phyloP scores from a whole-genome alignment of 2,797 vertebrate species.

The Poeciliopsis turneri region DNA sequence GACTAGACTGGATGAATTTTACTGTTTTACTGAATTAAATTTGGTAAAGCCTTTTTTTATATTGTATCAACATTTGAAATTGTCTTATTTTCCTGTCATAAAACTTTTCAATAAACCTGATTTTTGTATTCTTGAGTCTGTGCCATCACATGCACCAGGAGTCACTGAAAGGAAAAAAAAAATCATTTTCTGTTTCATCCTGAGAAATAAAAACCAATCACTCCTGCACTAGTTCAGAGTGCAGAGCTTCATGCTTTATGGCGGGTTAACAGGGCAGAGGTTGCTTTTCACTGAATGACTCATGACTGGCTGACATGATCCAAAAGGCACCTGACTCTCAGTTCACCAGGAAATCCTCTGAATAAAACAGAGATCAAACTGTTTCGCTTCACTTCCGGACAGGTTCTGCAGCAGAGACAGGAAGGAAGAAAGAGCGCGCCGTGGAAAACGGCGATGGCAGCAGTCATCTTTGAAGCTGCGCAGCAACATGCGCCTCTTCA shows the following conservation, averaged over 20 bases:
- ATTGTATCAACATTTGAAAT: background rate
- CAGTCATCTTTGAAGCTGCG: background rate
- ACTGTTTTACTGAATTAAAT: background rate
- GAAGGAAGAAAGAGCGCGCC: background rate
- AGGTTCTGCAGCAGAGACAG: background rate
- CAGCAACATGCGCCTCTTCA: background rate
- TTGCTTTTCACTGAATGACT: slow-evolving; percentile 1
- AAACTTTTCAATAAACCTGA: background rate
- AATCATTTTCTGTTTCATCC: background rate
- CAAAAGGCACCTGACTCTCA: background rate
- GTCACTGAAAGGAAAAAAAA: background rate
- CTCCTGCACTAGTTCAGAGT: background rate
- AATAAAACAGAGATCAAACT: background rate
- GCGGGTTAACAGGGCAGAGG: background rate
- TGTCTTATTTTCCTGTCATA: background rate
- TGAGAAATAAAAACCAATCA: background rate
- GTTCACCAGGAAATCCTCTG: slow-evolving; percentile 4
- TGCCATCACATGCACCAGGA: background rate
- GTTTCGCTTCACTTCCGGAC: background rate
- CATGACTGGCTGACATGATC: background rate
- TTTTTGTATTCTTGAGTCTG: background rate
- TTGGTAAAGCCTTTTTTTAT: background rate
- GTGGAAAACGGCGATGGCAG: background rate
- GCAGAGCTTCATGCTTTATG: background rate
- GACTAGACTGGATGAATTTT: background rate